Evolutionary conservation across 2,113 vertebrate genomes (phyloP).

Genomic region (Phyllopteryx taeniolatus): DNA sequence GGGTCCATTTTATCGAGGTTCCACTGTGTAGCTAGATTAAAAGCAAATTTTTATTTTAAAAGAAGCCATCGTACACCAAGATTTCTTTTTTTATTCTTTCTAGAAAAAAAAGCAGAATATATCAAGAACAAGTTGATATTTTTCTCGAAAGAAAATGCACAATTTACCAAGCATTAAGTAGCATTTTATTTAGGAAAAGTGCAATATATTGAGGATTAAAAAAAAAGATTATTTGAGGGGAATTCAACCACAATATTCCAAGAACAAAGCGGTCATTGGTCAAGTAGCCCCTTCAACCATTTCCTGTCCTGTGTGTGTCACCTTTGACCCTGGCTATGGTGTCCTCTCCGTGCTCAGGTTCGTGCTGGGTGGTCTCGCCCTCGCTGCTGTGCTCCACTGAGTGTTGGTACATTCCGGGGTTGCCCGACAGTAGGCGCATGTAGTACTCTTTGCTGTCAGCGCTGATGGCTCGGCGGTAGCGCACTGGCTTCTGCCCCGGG

Average conservation of each 20-base stretch:
- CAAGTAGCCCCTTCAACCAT: background rate
- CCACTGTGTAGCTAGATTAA: too few relatives aligned
- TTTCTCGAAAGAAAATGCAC: too few relatives aligned
- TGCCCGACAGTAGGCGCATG: constrained; percentile 89
- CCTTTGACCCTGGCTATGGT: constrained; percentile 97
- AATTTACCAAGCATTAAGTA: too few relatives aligned
- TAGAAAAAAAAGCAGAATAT: too few relatives aligned
- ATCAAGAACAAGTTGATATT: too few relatives aligned
- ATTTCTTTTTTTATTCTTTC: too few relatives aligned
- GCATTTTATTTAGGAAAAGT: too few relatives aligned
- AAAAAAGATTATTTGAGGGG: background rate
- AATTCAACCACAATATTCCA: background rate
- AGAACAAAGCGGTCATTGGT: background rate
- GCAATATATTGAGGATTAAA: too few relatives aligned
- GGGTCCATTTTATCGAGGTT: too few relatives aligned
- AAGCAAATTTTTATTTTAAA: too few relatives aligned
- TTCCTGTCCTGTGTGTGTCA: constrained; percentile 33
- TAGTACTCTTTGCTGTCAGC: constrained; percentile 99
- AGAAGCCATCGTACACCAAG: too few relatives aligned
- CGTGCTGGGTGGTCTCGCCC: constrained; percentile 86
- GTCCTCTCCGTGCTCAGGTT: constrained; percentile 94
- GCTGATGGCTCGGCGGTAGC: constrained; percentile 92
- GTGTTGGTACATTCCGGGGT: constrained; percentile 89
- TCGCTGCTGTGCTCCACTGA: constrained; percentile 87
- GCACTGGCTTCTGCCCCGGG: constrained; percentile 82